phyloP scores from a whole-genome alignment of 2,888 invertebrate species.

The Plebejus melissa region DNA sequence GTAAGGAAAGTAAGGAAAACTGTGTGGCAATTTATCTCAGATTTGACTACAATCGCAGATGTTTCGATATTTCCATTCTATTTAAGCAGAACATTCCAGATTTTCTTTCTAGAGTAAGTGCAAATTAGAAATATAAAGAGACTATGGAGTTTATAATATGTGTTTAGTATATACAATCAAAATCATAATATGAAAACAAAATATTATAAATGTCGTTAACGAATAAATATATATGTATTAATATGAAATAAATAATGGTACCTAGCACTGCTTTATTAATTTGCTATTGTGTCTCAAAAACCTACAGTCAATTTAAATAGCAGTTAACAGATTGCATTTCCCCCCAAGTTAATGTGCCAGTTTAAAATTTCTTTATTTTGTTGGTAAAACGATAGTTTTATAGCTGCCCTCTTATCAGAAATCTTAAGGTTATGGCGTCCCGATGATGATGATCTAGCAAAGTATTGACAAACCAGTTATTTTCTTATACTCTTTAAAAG shows the following conservation, averaged over 20 bases:
- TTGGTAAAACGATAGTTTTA: too few relatives aligned
- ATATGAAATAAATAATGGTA: slow-evolving; percentile 67
- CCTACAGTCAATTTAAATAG: too few relatives aligned
- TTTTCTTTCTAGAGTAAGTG: slow-evolving; percentile 36
- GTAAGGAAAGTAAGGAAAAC: too few relatives aligned
- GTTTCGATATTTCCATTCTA: slow-evolving; percentile 25
- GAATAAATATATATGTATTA: slow-evolving; percentile 40
- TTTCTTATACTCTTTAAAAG: too few relatives aligned
- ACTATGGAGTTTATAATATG: slow-evolving; percentile 50
- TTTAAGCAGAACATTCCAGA: slow-evolving; percentile 40
- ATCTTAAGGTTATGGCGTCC: too few relatives aligned
- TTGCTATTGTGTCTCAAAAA: neutral
- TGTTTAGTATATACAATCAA: slow-evolving; percentile 44
- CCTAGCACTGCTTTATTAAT: slow-evolving; percentile 37
- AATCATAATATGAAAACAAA: slow-evolving; percentile 27
- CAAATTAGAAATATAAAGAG: slow-evolving; percentile 59
- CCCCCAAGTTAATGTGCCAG: too few relatives aligned
- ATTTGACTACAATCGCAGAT: neutral
- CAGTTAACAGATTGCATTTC: too few relatives aligned
- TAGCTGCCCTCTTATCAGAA: too few relatives aligned
- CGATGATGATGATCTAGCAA: too few relatives aligned
- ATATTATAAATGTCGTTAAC: slow-evolving; percentile 41
- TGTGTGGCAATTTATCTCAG: neutral
- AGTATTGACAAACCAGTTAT: too few relatives aligned
- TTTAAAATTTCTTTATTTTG: too few relatives aligned